phyloP scores from a whole-genome alignment of 2,797 vertebrate genomes.

The Propithecus perrieri region DNA sequence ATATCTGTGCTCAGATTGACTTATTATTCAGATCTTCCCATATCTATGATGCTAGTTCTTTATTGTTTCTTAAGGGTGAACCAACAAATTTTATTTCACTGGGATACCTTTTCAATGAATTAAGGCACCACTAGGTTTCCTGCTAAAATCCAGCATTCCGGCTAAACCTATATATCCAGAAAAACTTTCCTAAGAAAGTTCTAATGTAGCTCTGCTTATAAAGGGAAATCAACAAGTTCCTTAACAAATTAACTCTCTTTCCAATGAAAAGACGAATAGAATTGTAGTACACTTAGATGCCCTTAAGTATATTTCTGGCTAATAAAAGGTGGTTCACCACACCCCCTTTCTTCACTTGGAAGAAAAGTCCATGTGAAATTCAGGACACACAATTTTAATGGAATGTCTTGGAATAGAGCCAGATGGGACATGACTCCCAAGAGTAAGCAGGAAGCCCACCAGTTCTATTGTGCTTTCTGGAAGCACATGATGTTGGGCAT shows the following conservation, averaged over 20 bases:
- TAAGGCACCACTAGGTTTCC: background rate
- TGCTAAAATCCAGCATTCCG: background rate
- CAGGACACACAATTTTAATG: background rate
- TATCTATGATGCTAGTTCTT: background rate
- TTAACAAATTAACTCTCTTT: background rate
- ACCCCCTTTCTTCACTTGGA: background rate
- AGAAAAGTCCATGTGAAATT: background rate
- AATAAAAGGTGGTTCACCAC: background rate
- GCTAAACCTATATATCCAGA: background rate
- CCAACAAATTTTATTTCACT: background rate
- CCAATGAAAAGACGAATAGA: background rate
- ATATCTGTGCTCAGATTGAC: background rate
- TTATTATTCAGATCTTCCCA: background rate
- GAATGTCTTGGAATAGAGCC: background rate
- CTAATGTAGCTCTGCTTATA: background rate
- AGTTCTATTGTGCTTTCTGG: background rate
- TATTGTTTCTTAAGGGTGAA: constrained; percentile 7
- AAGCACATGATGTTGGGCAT: background rate
- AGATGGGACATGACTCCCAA: background rate
- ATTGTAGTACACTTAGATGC: background rate
- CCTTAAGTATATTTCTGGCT: background rate
- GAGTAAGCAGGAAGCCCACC: background rate
- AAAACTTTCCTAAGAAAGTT: background rate
- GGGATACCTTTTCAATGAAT: background rate
- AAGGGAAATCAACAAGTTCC: background rate